These are phyloP conservation scores for Clepsis dumicolana DNA, from an alignment of 2,888 invertebrate species.

Conservation along the genomic window DNA sequence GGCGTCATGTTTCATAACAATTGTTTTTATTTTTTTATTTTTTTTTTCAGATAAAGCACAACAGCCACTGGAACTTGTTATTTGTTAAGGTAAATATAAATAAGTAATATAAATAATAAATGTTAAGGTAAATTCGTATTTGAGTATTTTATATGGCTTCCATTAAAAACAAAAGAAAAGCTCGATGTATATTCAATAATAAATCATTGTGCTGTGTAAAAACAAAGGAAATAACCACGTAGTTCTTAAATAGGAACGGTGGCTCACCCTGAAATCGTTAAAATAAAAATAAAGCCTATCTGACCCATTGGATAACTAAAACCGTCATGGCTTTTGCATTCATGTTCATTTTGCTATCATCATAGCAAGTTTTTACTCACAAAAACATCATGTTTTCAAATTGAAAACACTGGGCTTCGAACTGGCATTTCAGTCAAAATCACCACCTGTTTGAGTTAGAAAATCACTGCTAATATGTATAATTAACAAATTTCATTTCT, in stretches of 20 bases:
- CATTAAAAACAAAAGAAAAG: neutral
- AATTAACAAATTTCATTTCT: neutral
- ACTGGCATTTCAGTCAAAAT: neutral
- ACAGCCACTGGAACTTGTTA: slow-evolving; percentile 7
- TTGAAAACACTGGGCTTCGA: neutral
- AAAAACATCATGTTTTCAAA: neutral
- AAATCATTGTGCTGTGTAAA: slow-evolving; percentile 31
- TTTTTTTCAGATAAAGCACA: slow-evolving; percentile 32
- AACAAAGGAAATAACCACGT: slow-evolving; percentile 31
- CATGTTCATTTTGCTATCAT: neutral
- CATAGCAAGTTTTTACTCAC: neutral
- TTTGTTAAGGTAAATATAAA: slow-evolving; percentile 34
- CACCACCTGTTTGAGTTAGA: neutral
- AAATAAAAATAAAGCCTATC: slow-evolving; percentile 66
- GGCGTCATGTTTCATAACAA: neutral
- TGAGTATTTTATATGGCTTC: neutral
- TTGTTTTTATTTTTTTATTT: slow-evolving; percentile 25
- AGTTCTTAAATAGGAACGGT: slow-evolving; percentile 56
- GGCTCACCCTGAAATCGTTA: slow-evolving; percentile 65
- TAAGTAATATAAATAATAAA: too few relatives aligned
- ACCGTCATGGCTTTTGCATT: slow-evolving; percentile 27
- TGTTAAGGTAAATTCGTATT: too few relatives aligned
- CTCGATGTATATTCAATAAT: slow-evolving; percentile 10
- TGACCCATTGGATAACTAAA: slow-evolving; percentile 14
- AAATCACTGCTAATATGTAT: neutral